Evolutionary conservation across 2,113 vertebrate species (phyloP).

Genomic region (Calidris pugnax): DNA sequence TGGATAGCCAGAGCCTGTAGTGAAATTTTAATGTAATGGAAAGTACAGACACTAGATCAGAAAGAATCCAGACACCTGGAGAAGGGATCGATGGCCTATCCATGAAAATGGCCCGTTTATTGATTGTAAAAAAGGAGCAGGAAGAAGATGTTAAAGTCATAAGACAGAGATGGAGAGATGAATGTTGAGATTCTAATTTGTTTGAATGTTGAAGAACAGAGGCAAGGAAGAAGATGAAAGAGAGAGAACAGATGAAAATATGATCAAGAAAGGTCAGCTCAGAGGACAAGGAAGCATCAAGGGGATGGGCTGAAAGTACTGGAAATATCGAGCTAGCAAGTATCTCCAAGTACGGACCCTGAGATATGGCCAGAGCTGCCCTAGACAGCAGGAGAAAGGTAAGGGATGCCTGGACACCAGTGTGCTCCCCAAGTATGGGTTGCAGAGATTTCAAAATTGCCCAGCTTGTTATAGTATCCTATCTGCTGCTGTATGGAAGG

Average conservation of each 20-base stretch:
- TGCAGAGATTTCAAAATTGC: neutral
- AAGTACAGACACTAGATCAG: slow-evolving; percentile 24
- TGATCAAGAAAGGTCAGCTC: neutral
- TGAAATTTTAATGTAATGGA: neutral
- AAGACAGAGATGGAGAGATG: neutral
- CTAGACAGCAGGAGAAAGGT: neutral
- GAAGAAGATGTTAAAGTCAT: neutral
- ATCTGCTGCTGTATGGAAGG: neutral
- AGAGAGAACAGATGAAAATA: neutral
- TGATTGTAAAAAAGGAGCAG: neutral
- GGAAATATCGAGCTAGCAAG: neutral
- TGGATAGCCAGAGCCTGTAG: neutral
- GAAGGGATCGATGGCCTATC: slow-evolving; percentile 19
- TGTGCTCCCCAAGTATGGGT: neutral
- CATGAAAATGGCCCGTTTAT: neutral
- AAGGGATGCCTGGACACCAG: neutral
- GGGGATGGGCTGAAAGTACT: neutral
- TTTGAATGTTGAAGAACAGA: neutral
- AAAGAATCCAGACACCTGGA: slow-evolving; percentile 26
- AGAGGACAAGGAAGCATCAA: neutral
- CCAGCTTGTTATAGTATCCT: neutral
- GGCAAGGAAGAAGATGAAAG: neutral
- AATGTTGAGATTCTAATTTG: neutral
- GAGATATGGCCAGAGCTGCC: neutral
- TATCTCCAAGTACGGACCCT: neutral